A percentile compares a stretch with the other conserved stretches of the same genome.
These are phyloP conservation scores for Pangasianodon gigas DNA, from an alignment of 2,113 vertebrate genomes.

Conservation along the genomic window DNA sequence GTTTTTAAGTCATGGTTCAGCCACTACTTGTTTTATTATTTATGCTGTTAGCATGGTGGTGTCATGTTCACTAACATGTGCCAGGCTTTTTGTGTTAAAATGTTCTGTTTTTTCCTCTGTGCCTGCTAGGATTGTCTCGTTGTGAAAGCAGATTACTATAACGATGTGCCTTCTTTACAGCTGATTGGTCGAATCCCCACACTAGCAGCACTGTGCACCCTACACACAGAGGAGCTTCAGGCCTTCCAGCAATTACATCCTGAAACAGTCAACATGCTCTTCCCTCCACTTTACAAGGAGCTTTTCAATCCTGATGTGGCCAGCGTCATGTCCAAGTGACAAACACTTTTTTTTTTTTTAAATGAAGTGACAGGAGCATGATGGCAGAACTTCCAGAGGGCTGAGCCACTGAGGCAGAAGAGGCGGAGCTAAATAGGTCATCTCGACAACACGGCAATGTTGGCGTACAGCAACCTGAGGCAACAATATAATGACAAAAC, in stretches of 20 bases:
- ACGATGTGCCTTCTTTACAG: slow-evolving; percentile 69
- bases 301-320: slow-evolving; percentile 97
- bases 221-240: slow-evolving; percentile 98
- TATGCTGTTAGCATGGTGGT: not conserved
- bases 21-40: not conserved
- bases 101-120: not conserved
- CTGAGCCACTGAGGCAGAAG: not conserved
- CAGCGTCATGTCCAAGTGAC: slow-evolving; percentile 91
- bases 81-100: not conserved
- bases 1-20: too few species aligned
- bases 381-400: not conserved
- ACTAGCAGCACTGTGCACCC: slow-evolving; percentile 94
- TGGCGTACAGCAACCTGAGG: not conserved
- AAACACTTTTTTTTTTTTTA: slow-evolving; percentile 55
- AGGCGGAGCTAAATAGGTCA: not conserved
- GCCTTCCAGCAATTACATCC: slow-evolving; percentile 98
- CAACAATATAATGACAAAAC: slow-evolving; percentile 48
- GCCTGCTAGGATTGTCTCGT: not conserved
- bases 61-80: not conserved
- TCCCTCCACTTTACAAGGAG: slow-evolving; percentile 98
- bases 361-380: not conserved
- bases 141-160: not conserved
- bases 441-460: not conserved
- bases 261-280: slow-evolving; percentile 95
- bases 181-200: slow-evolving; percentile 98